These are phyloP conservation scores for Brachyhypopomus occidentalis DNA, from an alignment of 2,113 vertebrate species.

Conservation along the genomic window DNA sequence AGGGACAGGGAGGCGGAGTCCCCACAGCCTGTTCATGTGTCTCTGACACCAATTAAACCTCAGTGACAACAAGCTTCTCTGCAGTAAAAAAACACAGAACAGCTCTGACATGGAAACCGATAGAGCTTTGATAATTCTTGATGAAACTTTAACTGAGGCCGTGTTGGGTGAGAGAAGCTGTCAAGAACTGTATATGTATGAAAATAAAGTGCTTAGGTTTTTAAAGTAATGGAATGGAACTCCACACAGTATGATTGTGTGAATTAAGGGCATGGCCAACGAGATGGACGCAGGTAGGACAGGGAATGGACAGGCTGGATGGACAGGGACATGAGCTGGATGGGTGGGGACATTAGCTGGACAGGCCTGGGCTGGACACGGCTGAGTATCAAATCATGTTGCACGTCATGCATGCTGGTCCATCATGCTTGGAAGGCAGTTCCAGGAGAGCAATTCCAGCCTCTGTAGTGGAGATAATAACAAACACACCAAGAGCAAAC, in stretches of 20 bases:
- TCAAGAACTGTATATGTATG: constrained; percentile 13
- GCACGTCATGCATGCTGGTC: too few relatives aligned
- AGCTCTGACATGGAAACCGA: not conserved
- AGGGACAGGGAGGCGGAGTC: not conserved
- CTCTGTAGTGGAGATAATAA: not conserved
- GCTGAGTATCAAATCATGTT: too few relatives aligned
- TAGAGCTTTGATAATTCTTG: not conserved
- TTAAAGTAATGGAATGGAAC: constrained; percentile 33
- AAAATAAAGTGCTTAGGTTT: constrained; percentile 72
- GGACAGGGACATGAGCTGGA: too few relatives aligned
- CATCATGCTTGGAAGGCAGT: not conserved
- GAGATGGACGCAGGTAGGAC: too few relatives aligned
- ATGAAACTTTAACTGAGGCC: constrained; percentile 37
- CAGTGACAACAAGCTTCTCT: not conserved
- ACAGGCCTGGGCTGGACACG: too few relatives aligned
- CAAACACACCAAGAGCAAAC: not conserved
- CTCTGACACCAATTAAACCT: not conserved
- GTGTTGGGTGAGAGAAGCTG: not conserved
- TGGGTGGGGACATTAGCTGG: too few relatives aligned
- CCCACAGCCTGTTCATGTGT: not conserved
- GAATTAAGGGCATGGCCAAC: too few relatives aligned
- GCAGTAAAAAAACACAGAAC: not conserved
- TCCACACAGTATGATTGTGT: too few relatives aligned
- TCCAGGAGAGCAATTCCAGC: not conserved
- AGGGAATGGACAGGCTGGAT: too few relatives aligned